Conservation (phyloP, 2,888 invertebrate genomes). For the Hydraecia micacea region DNA sequence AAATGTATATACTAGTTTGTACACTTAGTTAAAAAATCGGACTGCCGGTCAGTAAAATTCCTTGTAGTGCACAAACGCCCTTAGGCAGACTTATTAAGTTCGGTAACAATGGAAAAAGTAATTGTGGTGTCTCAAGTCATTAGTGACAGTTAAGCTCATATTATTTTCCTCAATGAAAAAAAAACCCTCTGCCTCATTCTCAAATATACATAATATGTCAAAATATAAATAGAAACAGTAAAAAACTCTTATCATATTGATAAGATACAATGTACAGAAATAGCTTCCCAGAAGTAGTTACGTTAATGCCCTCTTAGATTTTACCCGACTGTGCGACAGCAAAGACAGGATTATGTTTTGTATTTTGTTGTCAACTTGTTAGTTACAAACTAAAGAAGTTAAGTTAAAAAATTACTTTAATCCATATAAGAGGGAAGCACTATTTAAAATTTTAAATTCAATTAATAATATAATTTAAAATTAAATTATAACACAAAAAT, state of each 20-base stretch:
- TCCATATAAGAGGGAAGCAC: not conserved
- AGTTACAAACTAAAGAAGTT: not conserved
- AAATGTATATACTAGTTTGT: too few relatives aligned
- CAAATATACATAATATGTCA: constrained; percentile 5
- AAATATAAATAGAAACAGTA: constrained; percentile 40
- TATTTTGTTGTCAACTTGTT: not conserved
- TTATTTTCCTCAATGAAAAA: not conserved
- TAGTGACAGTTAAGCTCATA: not conserved
- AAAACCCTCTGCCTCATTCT: not conserved
- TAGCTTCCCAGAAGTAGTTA: constrained; percentile 47
- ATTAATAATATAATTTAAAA: not conserved
- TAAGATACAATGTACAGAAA: constrained; percentile 43
- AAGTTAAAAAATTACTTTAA: not conserved
- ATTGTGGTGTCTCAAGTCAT: too few relatives aligned
- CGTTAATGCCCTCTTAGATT: constrained; percentile 23
- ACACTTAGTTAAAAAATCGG: too few relatives aligned
- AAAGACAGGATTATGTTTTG: not conserved
- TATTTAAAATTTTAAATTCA: not conserved
- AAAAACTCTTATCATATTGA: constrained; percentile 33
- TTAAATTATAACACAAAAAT: not conserved
- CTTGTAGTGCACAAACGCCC: too few relatives aligned
- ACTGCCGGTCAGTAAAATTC: too few relatives aligned
- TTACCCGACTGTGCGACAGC: not conserved
- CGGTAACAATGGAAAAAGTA: not conserved
- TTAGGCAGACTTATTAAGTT: too few relatives aligned